These are phyloP conservation scores for Drosophila hamatofila DNA, from an alignment of 2,888 invertebrate genomes.

Conservation along the genomic window DNA sequence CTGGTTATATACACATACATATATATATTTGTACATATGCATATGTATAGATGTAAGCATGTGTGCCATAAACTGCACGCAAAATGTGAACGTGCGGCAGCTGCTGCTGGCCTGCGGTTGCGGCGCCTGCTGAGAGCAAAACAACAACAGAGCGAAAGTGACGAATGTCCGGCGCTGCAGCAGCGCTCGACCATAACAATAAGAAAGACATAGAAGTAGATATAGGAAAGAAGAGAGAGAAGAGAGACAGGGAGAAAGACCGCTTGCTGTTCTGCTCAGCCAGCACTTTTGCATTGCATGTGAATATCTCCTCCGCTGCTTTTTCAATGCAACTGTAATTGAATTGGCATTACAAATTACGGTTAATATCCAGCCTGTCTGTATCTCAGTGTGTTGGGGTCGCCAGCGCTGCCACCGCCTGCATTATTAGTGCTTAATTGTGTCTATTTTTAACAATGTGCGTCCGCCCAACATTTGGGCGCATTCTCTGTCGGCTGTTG, in stretches of 20 bases:
- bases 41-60: conserved; percentile 1
- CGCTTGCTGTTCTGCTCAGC: neutral
- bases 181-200: conserved; percentile 64
- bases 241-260: conserved; percentile 23
- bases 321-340: conserved; percentile 67
- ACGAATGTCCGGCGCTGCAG: conserved; percentile 45
- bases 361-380: conserved; percentile 24
- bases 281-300: conserved; percentile 48
- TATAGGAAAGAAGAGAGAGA: conserved; percentile 18
- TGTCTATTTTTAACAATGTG: conserved; percentile 74
- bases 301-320: conserved; percentile 31
- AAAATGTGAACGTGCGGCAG: conserved; percentile 33
- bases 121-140: conserved; percentile 33
- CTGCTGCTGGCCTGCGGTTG: conserved; percentile 24
- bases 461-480: conserved; percentile 64
- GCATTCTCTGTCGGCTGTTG: conserved; percentile 34
- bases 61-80: conserved; percentile 22
- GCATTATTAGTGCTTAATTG: conserved; percentile 79
- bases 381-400: conserved; percentile 16
- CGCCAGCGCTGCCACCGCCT: conserved; percentile 45
- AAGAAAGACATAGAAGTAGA: conserved; percentile 30
- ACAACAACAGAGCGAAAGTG: conserved; percentile 53
- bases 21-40: neutral
- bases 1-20: conserved; percentile 16
- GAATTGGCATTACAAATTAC: conserved; percentile 67